A percentile compares a stretch with the other conserved stretches of the same genome.
Conservation (phyloP, 2,888 invertebrate species). For the Patella pellucida region DNA sequence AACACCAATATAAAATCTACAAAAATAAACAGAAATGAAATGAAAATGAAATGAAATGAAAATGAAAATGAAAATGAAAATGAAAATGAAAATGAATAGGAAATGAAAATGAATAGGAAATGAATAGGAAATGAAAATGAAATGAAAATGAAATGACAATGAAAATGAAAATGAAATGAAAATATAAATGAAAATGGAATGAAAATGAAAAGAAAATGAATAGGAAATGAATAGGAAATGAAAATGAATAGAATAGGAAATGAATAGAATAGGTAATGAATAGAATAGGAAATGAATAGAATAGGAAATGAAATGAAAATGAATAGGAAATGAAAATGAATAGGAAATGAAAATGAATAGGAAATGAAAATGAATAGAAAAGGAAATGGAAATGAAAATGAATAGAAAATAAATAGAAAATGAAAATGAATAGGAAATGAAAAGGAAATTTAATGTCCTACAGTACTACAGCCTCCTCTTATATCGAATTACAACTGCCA, state of each 20-base stretch:
- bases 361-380: too few species aligned
- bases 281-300: too few species aligned
- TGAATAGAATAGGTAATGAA: too few species aligned
- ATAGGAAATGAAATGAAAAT: slow-evolving; percentile 7
- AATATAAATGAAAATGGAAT: slow-evolving; percentile 1
- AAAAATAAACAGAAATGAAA: slow-evolving; percentile 38
- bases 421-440: not conserved
- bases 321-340: not conserved
- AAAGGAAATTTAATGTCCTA: not conserved
- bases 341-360: not conserved
- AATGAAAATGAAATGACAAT: too few species aligned
- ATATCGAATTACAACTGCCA: too few species aligned
- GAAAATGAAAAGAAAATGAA: not conserved
- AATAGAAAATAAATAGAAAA: too few species aligned
- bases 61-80: slow-evolving; percentile 2
- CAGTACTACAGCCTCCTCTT: too few species aligned
- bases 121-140: too few species aligned
- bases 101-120: not conserved
- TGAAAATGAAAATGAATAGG: slow-evolving; percentile 8
- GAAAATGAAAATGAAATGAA: too few species aligned
- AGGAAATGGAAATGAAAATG: too few species aligned
- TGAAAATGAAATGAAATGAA: not conserved
- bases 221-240: not conserved
- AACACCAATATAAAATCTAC: slow-evolving; percentile 91
- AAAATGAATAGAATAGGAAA: too few species aligned